phyloP scores from a whole-genome alignment of 37 sponge, comb jelly and placozoan genomes.

The Corticium candelabrum region DNA sequence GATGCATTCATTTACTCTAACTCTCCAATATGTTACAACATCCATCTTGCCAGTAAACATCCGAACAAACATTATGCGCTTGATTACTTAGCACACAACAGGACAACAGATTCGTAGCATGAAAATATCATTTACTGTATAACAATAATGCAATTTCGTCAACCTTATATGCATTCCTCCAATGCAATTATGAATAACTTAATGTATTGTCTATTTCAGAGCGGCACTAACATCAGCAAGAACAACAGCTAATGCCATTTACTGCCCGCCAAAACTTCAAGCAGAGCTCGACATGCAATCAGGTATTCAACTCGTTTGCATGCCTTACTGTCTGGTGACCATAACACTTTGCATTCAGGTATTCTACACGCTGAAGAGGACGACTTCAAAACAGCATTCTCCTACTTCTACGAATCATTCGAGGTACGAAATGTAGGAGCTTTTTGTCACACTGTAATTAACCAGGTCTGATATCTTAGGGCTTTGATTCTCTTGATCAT shows the following conservation, averaged over 20 bases:
- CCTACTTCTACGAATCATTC: constrained; percentile 98
- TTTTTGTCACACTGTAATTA: not conserved
- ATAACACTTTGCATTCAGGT: constrained; percentile 18
- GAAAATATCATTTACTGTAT: too few relatives aligned
- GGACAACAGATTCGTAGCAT: too few relatives aligned
- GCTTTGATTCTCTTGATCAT: constrained; percentile 80
- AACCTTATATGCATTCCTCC: too few relatives aligned
- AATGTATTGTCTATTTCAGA: too few relatives aligned
- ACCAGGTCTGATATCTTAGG: too few relatives aligned
- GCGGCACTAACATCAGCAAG: constrained; percentile 94
- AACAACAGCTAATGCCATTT: constrained; percentile 96
- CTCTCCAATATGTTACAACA: too few relatives aligned
- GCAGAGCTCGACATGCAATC: constrained; percentile 75
- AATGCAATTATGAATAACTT: too few relatives aligned
- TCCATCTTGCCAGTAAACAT: too few relatives aligned
- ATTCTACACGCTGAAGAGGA: constrained; percentile 92
- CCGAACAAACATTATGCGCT: too few relatives aligned
- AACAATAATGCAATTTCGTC: not conserved
- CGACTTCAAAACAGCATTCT: constrained; percentile 93
- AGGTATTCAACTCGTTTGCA: constrained; percentile 30
- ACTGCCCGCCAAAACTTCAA: constrained; percentile 94
- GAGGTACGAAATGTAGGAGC: constrained; percentile 37
- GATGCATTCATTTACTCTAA: too few relatives aligned
- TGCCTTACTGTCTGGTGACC: constrained; percentile 1
- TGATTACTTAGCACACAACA: too few relatives aligned